Percentiles rank a stretch among this genome's conserved stretches.
Evolutionary conservation across 2,113 vertebrate genomes (phyloP).

Genomic region (Pedetes capensis): DNA sequence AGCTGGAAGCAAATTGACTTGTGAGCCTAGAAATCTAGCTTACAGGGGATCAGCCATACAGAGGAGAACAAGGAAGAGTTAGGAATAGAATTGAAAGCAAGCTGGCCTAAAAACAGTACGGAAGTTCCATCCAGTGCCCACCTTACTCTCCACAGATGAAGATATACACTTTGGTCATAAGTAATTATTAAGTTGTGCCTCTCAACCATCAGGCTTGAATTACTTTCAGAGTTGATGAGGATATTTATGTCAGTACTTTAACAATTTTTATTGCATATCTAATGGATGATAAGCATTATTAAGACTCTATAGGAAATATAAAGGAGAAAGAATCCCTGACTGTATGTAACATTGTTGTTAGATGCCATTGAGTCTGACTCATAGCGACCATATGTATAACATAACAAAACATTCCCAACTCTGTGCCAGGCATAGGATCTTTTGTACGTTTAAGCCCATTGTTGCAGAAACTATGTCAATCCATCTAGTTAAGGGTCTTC

Average conservation of each 20-base stretch:
- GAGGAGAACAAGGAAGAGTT: background rate
- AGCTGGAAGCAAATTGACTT: background rate
- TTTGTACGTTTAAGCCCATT: no score
- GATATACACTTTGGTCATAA: background rate
- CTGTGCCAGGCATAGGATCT: no score
- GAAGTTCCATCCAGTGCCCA: background rate
- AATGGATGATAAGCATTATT: background rate
- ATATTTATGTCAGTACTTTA: background rate
- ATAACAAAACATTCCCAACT: no score
- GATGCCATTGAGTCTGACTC: no score
- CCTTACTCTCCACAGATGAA: background rate
- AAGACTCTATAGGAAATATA: background rate
- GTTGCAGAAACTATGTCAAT: no score
- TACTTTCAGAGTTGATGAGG: constrained; percentile 2
- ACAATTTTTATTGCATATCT: background rate
- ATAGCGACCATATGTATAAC: no score
- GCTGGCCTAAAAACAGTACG: background rate
- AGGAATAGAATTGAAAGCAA: background rate
- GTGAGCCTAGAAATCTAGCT: background rate
- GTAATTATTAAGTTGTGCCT: background rate
- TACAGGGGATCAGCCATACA: background rate
- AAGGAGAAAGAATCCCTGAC: background rate
- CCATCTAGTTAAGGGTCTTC: no score
- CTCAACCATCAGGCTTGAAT: background rate
- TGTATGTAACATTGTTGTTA: no score